A percentile compares a stretch with the other conserved stretches of the same genome.
Evolutionary conservation across 1,140 invertebrate genomes (phyloP).

Genomic region (Cherax destructor): DNA sequence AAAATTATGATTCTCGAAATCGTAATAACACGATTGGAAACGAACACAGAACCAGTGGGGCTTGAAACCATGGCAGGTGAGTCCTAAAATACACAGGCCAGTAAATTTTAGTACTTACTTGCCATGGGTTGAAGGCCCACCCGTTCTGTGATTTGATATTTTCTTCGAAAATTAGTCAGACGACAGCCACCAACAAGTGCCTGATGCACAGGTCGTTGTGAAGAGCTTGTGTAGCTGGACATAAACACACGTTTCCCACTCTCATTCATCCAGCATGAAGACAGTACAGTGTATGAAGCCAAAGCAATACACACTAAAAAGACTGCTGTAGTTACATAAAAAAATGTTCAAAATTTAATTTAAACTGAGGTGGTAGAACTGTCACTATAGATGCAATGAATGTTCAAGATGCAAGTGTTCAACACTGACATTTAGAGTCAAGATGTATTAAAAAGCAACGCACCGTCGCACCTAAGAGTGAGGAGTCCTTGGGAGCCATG

Average conservation of each 20-base stretch:
- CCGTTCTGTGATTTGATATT: too few relatives aligned
- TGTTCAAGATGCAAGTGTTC: background rate
- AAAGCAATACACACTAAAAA: background rate
- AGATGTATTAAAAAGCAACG: background rate
- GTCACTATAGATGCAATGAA: background rate
- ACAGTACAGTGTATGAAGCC: background rate
- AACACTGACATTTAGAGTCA: background rate
- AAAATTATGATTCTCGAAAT: too few relatives aligned
- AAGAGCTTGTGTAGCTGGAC: background rate
- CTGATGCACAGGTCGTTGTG: background rate
- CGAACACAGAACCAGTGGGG: too few relatives aligned
- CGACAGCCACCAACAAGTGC: background rate
- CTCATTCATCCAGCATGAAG: background rate
- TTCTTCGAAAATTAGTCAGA: background rate
- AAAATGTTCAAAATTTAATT: background rate
- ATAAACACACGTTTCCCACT: background rate
- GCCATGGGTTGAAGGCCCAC: too few relatives aligned
- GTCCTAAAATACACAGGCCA: too few relatives aligned
- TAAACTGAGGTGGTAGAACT: background rate
- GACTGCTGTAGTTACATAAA: background rate
- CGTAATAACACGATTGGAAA: too few relatives aligned
- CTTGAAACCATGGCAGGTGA: too few relatives aligned
- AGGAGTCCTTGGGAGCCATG: background rate
- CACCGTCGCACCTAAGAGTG: background rate
- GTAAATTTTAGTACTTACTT: too few relatives aligned